These are phyloP conservation scores for Chymomyza amoena DNA, from an alignment of 2,888 invertebrate genomes.

Conservation along the genomic window DNA sequence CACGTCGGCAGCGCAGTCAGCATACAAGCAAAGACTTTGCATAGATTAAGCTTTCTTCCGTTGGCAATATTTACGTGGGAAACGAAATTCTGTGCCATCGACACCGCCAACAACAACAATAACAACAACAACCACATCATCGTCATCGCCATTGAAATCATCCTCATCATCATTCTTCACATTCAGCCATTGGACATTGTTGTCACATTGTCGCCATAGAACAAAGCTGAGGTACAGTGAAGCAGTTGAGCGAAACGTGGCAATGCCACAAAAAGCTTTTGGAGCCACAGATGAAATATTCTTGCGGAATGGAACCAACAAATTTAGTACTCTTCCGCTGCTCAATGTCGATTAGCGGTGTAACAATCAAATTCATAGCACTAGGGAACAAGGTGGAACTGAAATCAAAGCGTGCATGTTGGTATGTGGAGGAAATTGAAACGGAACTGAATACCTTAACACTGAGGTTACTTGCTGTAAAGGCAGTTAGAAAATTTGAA, in stretches of 20 bases:
- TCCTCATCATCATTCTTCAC: neutral
- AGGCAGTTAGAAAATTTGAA: too few species aligned
- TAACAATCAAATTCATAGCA: too few species aligned
- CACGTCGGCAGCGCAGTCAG: constrained; percentile 1
- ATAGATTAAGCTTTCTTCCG: neutral
- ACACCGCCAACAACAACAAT: neutral
- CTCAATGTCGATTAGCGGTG: too few species aligned
- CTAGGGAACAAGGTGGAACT: too few species aligned
- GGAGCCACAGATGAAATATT: neutral
- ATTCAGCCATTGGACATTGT: neutral
- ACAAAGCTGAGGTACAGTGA: neutral
- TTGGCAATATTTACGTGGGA: neutral
- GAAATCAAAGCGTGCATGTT: too few species aligned
- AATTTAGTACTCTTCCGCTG: too few species aligned
- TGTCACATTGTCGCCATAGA: constrained; percentile 1
- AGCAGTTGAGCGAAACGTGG: neutral
- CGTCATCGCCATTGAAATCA: neutral
- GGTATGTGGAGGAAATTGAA: neutral
- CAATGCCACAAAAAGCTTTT: neutral
- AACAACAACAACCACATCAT: neutral
- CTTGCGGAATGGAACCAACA: too few species aligned
- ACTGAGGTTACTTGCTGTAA: too few species aligned
- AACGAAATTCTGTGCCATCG: neutral
- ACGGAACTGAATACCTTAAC: neutral
- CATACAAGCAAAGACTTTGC: neutral